Evolutionary conservation across 1,140 invertebrate genomes (phyloP), one percentile per base, ranked within the genome.

Genomic region (Centruroides sculpturatus): DNA sequence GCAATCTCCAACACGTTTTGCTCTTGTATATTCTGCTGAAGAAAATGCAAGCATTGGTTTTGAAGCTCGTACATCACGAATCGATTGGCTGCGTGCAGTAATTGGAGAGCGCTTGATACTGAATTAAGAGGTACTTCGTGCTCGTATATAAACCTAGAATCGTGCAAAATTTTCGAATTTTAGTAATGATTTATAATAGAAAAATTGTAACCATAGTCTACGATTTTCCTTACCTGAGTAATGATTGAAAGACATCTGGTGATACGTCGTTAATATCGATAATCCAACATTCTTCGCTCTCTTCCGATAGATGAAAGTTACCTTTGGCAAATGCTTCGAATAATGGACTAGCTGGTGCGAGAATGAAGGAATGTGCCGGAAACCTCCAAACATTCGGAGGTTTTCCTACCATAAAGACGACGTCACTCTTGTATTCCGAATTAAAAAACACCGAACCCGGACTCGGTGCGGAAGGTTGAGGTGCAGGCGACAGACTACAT

Each of bases 61-160:
- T 80, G 79, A 9, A 86, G 73, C 46, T 77, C 79, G 3, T 78
- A 76, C 59, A 83, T 83, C 5, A 83, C 71, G 65, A 85, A 86
- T 62, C 84, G 81, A 66, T 84, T 80, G 6, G 83, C 81, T 1
- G 81, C 81, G 66, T 84, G 79, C 0, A 86, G 75, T 0, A 84
- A 81, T 7, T 76, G 75, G 13, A 85, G 71, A 9, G 83, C 82
- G 1, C 82, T 82, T 1, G 74, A 73, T 3, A 84, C 79, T 0
- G 82, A 81, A 57, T 81, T 79, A 36, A 86, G 76, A 46, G 78
- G 74, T 7, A 83, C 78, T 1, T 79, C 75, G 51, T 84, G 77
- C 36, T 34, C 49, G 48, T 65, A 65, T 8, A 60, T 55, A 46
- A 58, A 64, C 12, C 64, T 65, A 47, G 47, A 57, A 56, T 36